Evolutionary conservation across 1,140 invertebrate genomes (phyloP).

Genomic region (Zophobas atratus): DNA sequence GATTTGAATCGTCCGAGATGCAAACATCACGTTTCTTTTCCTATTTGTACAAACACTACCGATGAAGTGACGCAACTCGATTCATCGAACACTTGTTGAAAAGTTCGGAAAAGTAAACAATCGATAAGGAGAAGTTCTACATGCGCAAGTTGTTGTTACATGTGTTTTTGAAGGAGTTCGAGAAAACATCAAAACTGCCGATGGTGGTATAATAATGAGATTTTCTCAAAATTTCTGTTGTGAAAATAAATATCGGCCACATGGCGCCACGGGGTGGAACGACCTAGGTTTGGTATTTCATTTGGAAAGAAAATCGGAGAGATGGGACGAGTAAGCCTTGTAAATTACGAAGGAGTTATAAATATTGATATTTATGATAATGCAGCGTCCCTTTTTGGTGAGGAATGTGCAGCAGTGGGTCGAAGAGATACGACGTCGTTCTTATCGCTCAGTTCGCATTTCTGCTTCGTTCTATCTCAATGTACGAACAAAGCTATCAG

Average conservation of each 20-base stretch:
- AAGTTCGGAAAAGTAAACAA: slow-evolving; percentile 32
- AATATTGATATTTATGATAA: slow-evolving; percentile 37
- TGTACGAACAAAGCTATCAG: slow-evolving; percentile 24
- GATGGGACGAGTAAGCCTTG: too few species aligned
- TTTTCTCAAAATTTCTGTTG: background rate
- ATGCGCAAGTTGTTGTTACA: slow-evolving; percentile 17
- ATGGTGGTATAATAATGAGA: slow-evolving; percentile 4
- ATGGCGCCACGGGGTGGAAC: too few species aligned
- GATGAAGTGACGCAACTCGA: slow-evolving; percentile 39
- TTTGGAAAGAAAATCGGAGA: too few species aligned
- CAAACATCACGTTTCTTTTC: background rate
- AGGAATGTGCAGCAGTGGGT: slow-evolving; percentile 33
- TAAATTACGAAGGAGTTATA: slow-evolving; percentile 24
- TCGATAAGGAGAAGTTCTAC: slow-evolving; percentile 33
- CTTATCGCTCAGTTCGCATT: slow-evolving; percentile 20
- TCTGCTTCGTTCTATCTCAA: background rate
- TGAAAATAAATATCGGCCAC: too few species aligned
- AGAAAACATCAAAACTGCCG: background rate
- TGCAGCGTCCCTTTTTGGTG: slow-evolving; percentile 21
- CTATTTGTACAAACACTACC: slow-evolving; percentile 20
- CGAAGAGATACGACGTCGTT: slow-evolving; percentile 25
- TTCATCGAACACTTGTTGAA: slow-evolving; percentile 38
- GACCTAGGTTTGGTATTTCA: too few species aligned
- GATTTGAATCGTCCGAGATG: background rate
- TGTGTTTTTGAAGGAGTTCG: slow-evolving; percentile 6